phyloP scores from a whole-genome alignment of 2,888 invertebrate genomes.

The Drosophila emarginata region DNA sequence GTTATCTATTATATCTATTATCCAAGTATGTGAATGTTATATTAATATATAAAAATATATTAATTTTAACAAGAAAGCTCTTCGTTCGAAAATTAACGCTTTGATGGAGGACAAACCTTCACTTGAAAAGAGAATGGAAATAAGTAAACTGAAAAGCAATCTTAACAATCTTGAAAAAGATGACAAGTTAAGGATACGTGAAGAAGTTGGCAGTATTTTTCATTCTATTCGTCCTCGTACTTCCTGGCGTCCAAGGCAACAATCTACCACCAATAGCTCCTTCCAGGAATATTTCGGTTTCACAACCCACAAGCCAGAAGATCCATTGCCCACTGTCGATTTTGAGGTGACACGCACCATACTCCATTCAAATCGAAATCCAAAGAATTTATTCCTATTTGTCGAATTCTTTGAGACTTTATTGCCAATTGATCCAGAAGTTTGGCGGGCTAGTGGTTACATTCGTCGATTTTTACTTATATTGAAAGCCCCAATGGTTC shows the following conservation, averaged over 20 bases:
- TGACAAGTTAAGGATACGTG: background rate
- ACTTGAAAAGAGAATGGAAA: background rate
- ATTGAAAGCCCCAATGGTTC: background rate
- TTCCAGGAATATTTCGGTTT: background rate
- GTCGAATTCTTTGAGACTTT: slow-evolving; percentile 12
- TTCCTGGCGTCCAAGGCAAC: background rate
- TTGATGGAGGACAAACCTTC: background rate
- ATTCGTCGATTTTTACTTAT: background rate
- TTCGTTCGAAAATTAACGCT: background rate
- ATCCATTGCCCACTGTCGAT: background rate
- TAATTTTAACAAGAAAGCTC: background rate
- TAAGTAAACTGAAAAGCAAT: background rate
- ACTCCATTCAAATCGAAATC: background rate
- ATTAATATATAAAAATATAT: too few relatives aligned
- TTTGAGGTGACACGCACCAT: slow-evolving; percentile 7
- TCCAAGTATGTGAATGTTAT: too few relatives aligned
- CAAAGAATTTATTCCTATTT: slow-evolving; percentile 9
- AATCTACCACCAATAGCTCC: background rate
- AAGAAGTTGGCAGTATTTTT: background rate
- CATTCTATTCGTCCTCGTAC: too few relatives aligned
- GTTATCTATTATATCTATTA: background rate
- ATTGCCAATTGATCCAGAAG: background rate
- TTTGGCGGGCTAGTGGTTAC: background rate
- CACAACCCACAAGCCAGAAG: background rate
- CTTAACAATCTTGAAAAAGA: background rate